Evolutionary conservation across 1,140 invertebrate genomes (phyloP).

Genomic region (roundworm (Caenorhabditis elegans)): WBcel235 BX284606.5:6203001-6203500

Average conservation of each 20-base stretch:
- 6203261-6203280: conserved; percentile 71
- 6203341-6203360: background rate
- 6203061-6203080: conserved; percentile 74
- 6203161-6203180: too few relatives aligned
- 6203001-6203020: conserved; percentile 41
- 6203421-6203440: conserved; percentile 77
- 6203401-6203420: conserved; percentile 84
- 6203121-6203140: conserved; percentile 87
- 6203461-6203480: conserved; percentile 80
- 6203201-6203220: conserved; percentile 82
- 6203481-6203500: too few relatives aligned
- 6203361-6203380: conserved; percentile 74
- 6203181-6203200: conserved; percentile 81
- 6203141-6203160: conserved; percentile 67
- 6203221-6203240: conserved; percentile 91
- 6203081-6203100: conserved; percentile 83
- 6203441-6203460: conserved; percentile 80
- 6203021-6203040: conserved; percentile 78
- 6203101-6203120: conserved; percentile 89
- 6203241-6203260: conserved; percentile 81
- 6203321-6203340: background rate
- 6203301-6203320: conserved; percentile 76
- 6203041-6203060: conserved; percentile 90
- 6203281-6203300: conserved; percentile 77
- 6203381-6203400: conserved; percentile 79